Conservation (phyloP, 1,140 invertebrate species). For the Cherax destructor region DNA sequence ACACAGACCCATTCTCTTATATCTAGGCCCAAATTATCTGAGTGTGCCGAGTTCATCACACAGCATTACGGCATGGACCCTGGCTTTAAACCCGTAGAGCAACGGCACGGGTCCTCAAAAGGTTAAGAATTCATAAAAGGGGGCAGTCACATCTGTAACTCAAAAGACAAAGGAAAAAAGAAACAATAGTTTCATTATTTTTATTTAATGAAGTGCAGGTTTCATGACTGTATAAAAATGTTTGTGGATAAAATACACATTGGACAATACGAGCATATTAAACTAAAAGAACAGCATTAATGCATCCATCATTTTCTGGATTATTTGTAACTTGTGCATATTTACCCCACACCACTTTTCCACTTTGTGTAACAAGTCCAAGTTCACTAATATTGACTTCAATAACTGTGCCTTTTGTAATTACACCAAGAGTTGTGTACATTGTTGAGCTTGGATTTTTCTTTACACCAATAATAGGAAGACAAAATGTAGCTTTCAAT, state of each 20-base stretch:
- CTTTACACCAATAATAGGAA: constrained; percentile 99
- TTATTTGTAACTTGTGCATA: constrained; percentile 99
- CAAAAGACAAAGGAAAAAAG: no score
- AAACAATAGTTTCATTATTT: no score
- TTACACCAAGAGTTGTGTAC: constrained; percentile 98
- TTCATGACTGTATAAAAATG: background rate
- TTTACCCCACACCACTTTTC: constrained; percentile 99
- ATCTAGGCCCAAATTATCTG: no score
- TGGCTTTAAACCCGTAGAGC: no score
- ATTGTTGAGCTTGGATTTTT: constrained; percentile 98
- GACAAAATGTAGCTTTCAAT: constrained; percentile 97
- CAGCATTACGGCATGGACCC: no score
- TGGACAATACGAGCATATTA: background rate
- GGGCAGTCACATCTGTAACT: no score
- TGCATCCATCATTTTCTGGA: constrained; percentile 99
- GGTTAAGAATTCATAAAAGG: no score
- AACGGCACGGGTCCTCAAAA: no score
- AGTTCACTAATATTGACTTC: constrained; percentile 99
- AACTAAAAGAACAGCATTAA: constrained; percentile 98
- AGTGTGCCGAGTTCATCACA: no score
- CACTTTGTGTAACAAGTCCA: constrained; percentile 98
- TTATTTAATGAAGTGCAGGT: no score
- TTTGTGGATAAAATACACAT: no score
- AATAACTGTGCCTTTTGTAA: constrained; percentile 98
- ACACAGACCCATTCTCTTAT: no score